Evolutionary conservation across 1,140 invertebrate species (phyloP).

Genomic region (Monomorium pharaonis): DNA sequence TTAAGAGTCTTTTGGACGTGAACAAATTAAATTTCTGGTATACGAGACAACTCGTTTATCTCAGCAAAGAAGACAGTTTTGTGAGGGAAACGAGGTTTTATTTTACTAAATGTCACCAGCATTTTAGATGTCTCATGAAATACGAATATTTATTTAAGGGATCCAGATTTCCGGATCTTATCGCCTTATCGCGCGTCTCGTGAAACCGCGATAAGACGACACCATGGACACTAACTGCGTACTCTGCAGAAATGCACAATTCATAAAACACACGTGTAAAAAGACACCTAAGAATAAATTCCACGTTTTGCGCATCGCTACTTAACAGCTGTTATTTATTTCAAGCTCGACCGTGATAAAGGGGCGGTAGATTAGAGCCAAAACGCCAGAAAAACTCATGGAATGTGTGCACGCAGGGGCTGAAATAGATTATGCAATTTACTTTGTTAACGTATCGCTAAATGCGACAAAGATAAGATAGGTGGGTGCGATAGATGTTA

Average conservation of each 20-base stretch:
- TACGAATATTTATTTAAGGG: background rate
- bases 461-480: background rate
- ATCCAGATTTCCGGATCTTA: conserved; percentile 6
- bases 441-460: conserved; percentile 1
- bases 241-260: background rate
- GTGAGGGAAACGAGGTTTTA: background rate
- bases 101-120: background rate
- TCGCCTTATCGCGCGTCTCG: conserved; percentile 1
- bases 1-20: background rate
- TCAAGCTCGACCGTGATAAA: background rate
- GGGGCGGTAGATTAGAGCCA: background rate
- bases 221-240: background rate
- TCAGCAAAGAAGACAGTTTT: background rate
- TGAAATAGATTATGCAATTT: background rate
- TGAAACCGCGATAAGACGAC: background rate
- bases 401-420: background rate
- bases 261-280: background rate
- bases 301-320: background rate
- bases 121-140: background rate
- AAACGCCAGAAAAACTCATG: background rate
- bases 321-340: conserved; percentile 10
- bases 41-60: background rate
- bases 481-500: background rate
- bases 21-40: background rate
- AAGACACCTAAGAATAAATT: background rate